phyloP scores from a whole-genome alignment of 1,140 invertebrate genomes.

The Drosophila equinoxialis region DNA sequence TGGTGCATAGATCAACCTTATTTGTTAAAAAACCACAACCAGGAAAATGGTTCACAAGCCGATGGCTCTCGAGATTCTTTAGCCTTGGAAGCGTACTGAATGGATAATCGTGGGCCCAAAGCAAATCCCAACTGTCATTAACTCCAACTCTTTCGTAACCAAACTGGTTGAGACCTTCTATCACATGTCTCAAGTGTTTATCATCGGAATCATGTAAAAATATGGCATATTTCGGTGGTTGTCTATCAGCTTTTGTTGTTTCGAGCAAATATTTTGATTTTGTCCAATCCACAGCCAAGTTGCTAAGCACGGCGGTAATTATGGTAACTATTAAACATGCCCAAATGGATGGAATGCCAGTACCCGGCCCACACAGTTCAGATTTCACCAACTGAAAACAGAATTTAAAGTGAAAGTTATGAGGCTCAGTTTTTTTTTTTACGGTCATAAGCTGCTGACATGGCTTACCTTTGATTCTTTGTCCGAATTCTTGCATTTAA shows the following conservation, averaged over 20 bases:
- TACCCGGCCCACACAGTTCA: not conserved
- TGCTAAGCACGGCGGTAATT: conserved; percentile 50
- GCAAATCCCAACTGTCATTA: conserved; percentile 90
- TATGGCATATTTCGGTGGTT: conserved; percentile 79
- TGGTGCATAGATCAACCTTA: conserved; percentile 95
- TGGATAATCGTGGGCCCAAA: conserved; percentile 98
- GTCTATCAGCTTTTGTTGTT: not conserved
- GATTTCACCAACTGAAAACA: conserved; percentile 36
- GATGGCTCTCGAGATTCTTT: conserved; percentile 87
- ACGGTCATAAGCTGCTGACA: no score
- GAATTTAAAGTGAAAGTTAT: conserved; percentile 43
- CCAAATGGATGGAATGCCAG: conserved; percentile 45
- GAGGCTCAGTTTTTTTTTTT: not conserved
- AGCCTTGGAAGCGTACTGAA: conserved; percentile 87
- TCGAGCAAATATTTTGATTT: not conserved
- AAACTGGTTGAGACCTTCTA: conserved; percentile 88
- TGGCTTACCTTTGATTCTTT: conserved; percentile 12
- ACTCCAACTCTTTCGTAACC: conserved; percentile 87
- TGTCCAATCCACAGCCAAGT: not conserved
- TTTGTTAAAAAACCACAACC: conserved; percentile 97
- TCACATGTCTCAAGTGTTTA: conserved; percentile 89
- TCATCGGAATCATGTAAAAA: conserved; percentile 84
- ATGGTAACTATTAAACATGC: conserved; percentile 62
- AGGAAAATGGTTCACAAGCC: conserved; percentile 97
- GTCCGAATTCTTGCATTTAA: conserved; percentile 1